These are phyloP conservation scores for Planococcus citri DNA, from an alignment of 1,140 invertebrate species.

Conservation along the genomic window DNA sequence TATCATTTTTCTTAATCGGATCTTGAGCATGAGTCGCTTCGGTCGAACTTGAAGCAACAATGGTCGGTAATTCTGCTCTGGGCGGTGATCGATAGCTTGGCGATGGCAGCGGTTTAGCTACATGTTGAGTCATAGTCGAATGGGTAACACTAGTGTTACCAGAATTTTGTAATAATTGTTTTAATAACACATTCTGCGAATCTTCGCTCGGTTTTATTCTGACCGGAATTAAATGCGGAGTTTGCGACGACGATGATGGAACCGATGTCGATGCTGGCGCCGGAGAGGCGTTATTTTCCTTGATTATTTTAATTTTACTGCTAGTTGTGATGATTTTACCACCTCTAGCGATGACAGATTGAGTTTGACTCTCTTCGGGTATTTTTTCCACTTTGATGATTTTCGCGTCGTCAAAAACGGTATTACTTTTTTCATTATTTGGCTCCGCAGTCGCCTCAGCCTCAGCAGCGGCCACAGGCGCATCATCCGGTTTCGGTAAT, in stretches of 20 bases:
- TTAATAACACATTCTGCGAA: conserved; percentile 77
- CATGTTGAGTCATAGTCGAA: conserved; percentile 31
- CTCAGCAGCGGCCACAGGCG: neutral
- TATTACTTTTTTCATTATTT: neutral
- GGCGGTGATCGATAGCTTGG: conserved; percentile 24
- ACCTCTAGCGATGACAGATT: neutral
- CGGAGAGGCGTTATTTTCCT: too few species aligned
- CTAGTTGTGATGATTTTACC: neutral
- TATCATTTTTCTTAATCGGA: neutral
- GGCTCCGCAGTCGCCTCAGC: neutral
- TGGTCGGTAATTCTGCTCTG: conserved; percentile 21
- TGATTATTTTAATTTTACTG: conserved; percentile 8
- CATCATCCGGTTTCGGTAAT: neutral
- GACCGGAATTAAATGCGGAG: neutral
- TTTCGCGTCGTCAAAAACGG: neutral
- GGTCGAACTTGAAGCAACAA: neutral
- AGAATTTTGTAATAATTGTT: conserved; percentile 78
- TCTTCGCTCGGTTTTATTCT: conserved; percentile 40
- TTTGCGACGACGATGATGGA: neutral
- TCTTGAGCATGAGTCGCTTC: neutral
- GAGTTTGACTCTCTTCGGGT: neutral
- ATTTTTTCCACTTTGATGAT: neutral
- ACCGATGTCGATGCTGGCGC: neutral
- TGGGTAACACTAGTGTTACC: conserved; percentile 45
- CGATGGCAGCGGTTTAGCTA: conserved; percentile 23